Percentiles rank a stretch among this genome's conserved stretches.
phyloP scores from a whole-genome alignment of 2,113 vertebrate species.

The Myiozetetes cayanensis region DNA sequence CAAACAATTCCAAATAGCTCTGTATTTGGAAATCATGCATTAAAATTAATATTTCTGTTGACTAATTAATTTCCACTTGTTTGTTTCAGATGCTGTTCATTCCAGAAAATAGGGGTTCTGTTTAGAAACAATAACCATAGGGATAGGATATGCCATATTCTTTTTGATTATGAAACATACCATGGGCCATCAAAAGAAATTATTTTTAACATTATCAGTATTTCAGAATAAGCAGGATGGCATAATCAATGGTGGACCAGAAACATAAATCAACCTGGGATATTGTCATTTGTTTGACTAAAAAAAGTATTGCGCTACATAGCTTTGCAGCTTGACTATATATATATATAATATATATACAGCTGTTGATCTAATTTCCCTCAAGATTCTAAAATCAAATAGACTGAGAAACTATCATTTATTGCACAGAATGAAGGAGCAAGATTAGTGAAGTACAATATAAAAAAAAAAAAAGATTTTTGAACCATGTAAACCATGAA shows the following conservation, averaged over 20 bases:
- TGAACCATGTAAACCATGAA: not conserved
- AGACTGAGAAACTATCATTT: not conserved
- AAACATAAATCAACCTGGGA: not conserved
- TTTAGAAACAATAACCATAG: not conserved
- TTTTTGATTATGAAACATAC: not conserved
- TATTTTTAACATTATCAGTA: not conserved
- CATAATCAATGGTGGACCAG: not conserved
- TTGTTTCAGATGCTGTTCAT: not conserved
- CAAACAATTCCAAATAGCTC: not conserved
- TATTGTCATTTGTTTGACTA: not conserved
- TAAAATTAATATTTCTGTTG: conserved; percentile 9
- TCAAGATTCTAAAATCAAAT: not conserved
- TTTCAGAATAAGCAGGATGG: not conserved
- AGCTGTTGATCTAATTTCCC: not conserved
- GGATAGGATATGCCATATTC: not conserved
- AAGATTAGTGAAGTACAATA: not conserved
- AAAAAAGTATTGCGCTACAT: not conserved
- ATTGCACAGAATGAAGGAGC: not conserved
- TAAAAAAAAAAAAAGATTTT: not conserved
- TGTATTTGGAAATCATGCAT: not conserved
- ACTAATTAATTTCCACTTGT: not conserved
- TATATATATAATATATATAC: rapidly evolving
- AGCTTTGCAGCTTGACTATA: not conserved
- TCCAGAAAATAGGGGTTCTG: not conserved
- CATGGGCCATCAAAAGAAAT: not conserved